phyloP scores from a whole-genome alignment of 92 coral and sea anemone species.

The Zoanthus sansibaricus region DNA sequence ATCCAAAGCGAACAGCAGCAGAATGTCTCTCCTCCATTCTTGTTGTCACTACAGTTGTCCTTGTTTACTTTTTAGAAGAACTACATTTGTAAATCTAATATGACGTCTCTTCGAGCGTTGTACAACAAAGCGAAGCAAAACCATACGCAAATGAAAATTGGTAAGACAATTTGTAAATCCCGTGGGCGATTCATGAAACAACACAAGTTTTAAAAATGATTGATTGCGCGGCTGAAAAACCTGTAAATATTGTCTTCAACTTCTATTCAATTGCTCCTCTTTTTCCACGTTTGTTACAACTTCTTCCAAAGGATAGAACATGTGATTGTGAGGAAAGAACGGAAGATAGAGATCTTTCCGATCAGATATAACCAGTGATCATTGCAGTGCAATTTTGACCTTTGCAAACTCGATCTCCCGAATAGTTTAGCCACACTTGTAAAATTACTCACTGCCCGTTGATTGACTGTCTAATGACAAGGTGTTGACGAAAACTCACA shows the following conservation, averaged over 20 bases:
- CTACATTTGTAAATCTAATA: no score
- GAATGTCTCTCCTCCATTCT: slow-evolving; percentile 37
- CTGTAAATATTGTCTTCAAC: not conserved
- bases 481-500: slow-evolving; percentile 1
- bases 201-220: not conserved
- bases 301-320: not conserved
- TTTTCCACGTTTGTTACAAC: not conserved
- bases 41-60: not conserved
- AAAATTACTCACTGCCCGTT: slow-evolving; percentile 2
- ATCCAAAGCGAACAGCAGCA: slow-evolving; percentile 72
- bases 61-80: not conserved
- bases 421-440: not conserved
- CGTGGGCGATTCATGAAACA: not conserved
- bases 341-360: not conserved
- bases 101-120: no score
- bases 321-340: not conserved
- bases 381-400: slow-evolving; percentile 22
- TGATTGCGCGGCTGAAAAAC: not conserved
- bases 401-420: not conserved
- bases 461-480: not conserved
- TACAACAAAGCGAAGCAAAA: no score
- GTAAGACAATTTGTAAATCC: not conserved
- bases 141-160: no score
- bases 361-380: slow-evolving; percentile 16
- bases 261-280: not conserved